Conservation (phyloP, 2,113 vertebrate species). For the Lamprotornis superbus region DNA sequence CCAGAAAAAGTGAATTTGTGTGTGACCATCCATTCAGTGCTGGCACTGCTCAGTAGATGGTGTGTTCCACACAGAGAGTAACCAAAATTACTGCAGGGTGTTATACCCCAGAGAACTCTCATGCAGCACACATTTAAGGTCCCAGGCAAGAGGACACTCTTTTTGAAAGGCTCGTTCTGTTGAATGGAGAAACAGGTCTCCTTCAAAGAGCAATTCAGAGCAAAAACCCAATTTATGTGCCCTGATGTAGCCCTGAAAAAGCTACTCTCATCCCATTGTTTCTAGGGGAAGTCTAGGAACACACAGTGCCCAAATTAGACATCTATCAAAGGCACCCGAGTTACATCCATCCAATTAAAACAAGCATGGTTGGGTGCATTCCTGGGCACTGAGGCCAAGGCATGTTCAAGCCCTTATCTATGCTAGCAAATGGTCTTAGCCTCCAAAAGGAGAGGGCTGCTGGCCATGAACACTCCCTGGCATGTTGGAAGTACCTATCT, state of each 20-base stretch:
- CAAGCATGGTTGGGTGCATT: not conserved
- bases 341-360: slow-evolving; percentile 1
- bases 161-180: not conserved
- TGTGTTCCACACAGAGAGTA: not conserved
- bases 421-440: not conserved
- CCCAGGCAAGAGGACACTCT: not conserved
- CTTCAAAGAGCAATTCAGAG: not conserved
- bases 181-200: not conserved
- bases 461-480: not conserved
- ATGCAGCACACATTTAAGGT: not conserved
- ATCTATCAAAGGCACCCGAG: not conserved
- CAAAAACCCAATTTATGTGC: not conserved
- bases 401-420: not conserved
- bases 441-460: not conserved
- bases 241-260: not conserved
- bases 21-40: not conserved
- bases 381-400: not conserved
- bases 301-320: not conserved
- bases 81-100: not conserved
- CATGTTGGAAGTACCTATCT: not conserved
- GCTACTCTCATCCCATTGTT: not conserved
- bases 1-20: not conserved
- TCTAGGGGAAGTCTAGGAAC: not conserved
- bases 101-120: not conserved
- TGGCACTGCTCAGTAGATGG: not conserved